Percentiles rank a stretch among this genome's conserved stretches.
Conservation (phyloP, 2,888 invertebrate species). For the Plebejus anna region DNA sequence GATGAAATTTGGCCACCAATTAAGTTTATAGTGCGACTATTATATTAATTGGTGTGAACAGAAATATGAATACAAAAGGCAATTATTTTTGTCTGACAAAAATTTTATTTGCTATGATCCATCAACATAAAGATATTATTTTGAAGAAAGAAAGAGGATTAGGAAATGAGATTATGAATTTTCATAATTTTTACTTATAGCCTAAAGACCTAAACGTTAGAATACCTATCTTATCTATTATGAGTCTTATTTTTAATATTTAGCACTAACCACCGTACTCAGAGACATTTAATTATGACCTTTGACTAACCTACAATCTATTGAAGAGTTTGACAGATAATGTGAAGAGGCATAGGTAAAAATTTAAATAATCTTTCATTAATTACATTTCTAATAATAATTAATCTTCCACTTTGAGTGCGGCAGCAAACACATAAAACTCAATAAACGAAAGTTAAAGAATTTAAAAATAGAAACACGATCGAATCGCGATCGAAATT, state of each 20-base stretch:
- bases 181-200: background rate
- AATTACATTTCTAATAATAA: too few species aligned
- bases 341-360: too few species aligned
- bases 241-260: background rate
- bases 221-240: background rate
- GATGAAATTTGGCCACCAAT: slow-evolving; percentile 10
- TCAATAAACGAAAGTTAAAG: slow-evolving; percentile 44
- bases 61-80: slow-evolving; percentile 1
- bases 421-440: slow-evolving; percentile 21
- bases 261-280: background rate
- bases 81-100: background rate
- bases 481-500: slow-evolving; percentile 54
- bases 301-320: too few species aligned
- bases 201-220: background rate
- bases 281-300: too few species aligned
- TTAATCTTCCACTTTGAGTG: too few species aligned
- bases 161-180: background rate
- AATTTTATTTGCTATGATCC: background rate
- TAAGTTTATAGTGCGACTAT: background rate
- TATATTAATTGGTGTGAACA: slow-evolving; percentile 25
- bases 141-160: background rate
- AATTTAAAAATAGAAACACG: slow-evolving; percentile 57
- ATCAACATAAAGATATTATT: background rate
- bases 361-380: too few species aligned
- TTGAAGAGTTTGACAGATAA: too few species aligned